phyloP scores from a whole-genome alignment of 1,140 invertebrate species.

The Bombus haemorrhoidalis region DNA sequence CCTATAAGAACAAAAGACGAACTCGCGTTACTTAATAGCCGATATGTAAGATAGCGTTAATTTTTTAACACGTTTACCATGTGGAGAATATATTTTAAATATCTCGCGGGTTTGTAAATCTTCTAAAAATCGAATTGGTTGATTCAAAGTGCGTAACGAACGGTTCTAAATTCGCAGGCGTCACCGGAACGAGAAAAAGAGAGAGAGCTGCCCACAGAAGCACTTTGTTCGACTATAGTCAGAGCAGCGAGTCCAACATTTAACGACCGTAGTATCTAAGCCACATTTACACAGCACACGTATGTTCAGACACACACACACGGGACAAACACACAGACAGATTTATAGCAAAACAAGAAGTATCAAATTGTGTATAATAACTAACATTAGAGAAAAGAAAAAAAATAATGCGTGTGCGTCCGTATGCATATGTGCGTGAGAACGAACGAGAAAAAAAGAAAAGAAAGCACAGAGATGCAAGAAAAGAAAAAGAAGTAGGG shows the following conservation, averaged over 20 bases:
- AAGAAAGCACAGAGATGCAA: neutral
- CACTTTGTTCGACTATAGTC: conserved; percentile 51
- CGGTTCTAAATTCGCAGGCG: conserved; percentile 39
- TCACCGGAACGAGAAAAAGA: conserved; percentile 24
- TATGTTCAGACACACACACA: neutral
- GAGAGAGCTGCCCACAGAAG: conserved; percentile 36
- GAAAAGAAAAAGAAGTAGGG: neutral
- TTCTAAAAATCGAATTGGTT: conserved; percentile 14
- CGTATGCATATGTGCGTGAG: conserved; percentile 40
- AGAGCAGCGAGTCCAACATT: conserved; percentile 39
- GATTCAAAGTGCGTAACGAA: conserved; percentile 32
- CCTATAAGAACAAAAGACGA: conserved; percentile 19
- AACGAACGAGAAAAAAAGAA: neutral
- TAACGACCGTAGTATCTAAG: conserved; percentile 55
- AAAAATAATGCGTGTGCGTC: conserved; percentile 35
- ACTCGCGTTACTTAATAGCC: neutral
- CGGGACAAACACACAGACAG: neutral
- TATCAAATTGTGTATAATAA: conserved; percentile 67
- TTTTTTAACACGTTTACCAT: conserved; percentile 28
- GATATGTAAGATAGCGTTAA: neutral
- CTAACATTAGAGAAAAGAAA: conserved; percentile 27
- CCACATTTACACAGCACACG: neutral
- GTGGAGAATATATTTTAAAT: neutral
- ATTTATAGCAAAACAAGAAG: conserved; percentile 58
- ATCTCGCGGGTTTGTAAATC: conserved; percentile 38